Evolutionary conservation across 2,797 vertebrate species (phyloP).

Genomic region (Natrix natrix): DNA sequence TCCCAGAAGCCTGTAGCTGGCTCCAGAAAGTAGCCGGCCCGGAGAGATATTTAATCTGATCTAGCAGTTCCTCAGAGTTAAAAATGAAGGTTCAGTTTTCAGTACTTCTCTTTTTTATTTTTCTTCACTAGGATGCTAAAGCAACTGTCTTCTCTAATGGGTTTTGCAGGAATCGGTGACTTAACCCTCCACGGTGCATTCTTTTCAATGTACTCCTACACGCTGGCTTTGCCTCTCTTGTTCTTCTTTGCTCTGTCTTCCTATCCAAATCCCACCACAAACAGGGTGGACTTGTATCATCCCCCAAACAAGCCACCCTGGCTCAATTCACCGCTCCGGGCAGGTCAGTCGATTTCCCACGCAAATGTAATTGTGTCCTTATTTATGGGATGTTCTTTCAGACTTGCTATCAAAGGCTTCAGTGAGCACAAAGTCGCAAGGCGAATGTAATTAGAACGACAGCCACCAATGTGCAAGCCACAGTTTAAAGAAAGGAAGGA

Average conservation of each 20-base stretch:
- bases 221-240: neutral
- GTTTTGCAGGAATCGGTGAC: neutral
- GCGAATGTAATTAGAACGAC: slow-evolving; percentile 10
- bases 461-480: neutral
- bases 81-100: neutral
- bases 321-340: neutral
- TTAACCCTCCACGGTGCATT: neutral
- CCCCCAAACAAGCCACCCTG: slow-evolving; percentile 7
- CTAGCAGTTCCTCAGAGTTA: neutral
- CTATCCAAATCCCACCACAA: neutral
- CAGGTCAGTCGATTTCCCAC: fast-evolving
- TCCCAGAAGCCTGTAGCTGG: neutral
- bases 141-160: neutral
- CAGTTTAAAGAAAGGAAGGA: neutral
- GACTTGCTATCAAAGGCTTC: slow-evolving; percentile 9
- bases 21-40: too few relatives aligned
- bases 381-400: slow-evolving; percentile 1
- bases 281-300: neutral
- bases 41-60: neutral
- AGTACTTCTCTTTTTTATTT: neutral
- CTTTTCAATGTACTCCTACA: neutral
- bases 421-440: slow-evolving; percentile 5
- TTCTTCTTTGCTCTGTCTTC: neutral
- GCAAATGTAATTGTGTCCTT: fast-evolving
- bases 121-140: neutral